phyloP scores from a whole-genome alignment of 2,888 invertebrate species.

The Panzeria rudis region DNA sequence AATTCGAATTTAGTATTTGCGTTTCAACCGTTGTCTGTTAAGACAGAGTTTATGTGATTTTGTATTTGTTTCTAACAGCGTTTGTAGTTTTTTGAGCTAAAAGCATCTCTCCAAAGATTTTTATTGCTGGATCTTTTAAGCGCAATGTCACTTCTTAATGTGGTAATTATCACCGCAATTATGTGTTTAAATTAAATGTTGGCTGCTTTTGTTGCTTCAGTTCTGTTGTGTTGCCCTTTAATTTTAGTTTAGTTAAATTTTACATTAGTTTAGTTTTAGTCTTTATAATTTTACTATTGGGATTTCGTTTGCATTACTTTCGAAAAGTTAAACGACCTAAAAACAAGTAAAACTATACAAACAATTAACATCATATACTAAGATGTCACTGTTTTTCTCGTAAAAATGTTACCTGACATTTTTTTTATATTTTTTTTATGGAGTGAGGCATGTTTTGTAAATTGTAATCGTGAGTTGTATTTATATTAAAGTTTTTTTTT shows the following conservation, averaged over 20 bases:
- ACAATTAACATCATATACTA: conserved; percentile 60
- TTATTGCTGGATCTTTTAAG: conserved; percentile 25
- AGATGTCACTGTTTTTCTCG: conserved; percentile 62
- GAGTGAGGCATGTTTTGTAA: conserved; percentile 39
- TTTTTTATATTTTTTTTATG: conserved; percentile 21
- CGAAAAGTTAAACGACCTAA: conserved; percentile 65
- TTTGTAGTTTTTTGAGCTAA: conserved; percentile 2
- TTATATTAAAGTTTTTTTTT: conserved; percentile 24
- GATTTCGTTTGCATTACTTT: conserved; percentile 49
- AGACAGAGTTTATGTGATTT: conserved; percentile 1
- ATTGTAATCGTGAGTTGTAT: conserved; percentile 61
- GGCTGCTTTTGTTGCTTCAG: conserved; percentile 24
- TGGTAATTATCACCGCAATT: conserved; percentile 76
- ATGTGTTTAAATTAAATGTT: conserved; percentile 74
- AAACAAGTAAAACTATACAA: conserved; percentile 66
- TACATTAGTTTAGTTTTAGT: conserved; percentile 37
- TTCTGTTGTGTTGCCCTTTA: conserved; percentile 55
- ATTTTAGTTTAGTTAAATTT: conserved; percentile 52
- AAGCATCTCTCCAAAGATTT: conserved; percentile 39
- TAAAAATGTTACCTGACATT: conserved; percentile 58
- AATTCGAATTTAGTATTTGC: background rate
- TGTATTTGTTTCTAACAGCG: conserved; percentile 8
- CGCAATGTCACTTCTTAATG: conserved; percentile 72
- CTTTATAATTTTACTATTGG: conserved; percentile 22
- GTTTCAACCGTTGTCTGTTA: background rate